Evolutionary conservation across 1,140 invertebrate species (phyloP), one percentile per base, ranked within the genome.

Genomic region (Lutraria rhynchaena): DNA sequence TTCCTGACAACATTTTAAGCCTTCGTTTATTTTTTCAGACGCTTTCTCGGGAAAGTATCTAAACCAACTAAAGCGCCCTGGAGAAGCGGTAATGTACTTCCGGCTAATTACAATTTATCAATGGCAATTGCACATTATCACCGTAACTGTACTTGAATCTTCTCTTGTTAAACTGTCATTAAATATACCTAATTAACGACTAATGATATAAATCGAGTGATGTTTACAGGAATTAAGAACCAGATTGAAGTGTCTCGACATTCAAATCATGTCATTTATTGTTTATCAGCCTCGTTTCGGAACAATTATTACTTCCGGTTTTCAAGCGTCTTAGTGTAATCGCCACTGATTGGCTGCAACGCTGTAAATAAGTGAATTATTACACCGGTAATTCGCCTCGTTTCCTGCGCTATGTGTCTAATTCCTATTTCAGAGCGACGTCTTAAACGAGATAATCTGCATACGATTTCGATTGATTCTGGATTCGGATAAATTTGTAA

Each of bases 231-330:
- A 41, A 41, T 41, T 41, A 41, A 41, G 37, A 55, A 55, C n/a
- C 53, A 22, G 53, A 55, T 5, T 9, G 53, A 55, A n/a, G n/a
- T 27, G 19, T 55, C 7, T 5, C n/a, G 53, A n/a, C 19, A 55
- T n/a, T n/a, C 4, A 55, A 55, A n/a, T 27, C 5, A 5, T 71
- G 31, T 24, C 69, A 29, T 71, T 71, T 57, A 55, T 55, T 71
- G 27, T 31, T 41, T 57, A 55, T 55, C 31, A 71, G 51, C 31
- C 33, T 71, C 35, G 69, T 46, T 27, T 61, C 33, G 29, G 22
- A 29, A 61, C 73, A 44, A 60, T 75, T 61, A 75, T 31, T 37
- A 60, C 61, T 80, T 80, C 76, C 76, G 63, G 76, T 69, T 57
- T 69, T 37, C 63, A 70, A 60, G 61, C 49, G 51, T 51, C 51